A percentile compares a stretch with the other conserved stretches of the same genome.
Evolutionary conservation across 37 sponge, comb jelly and placozoan genomes (phyloP).

Genomic region (Axinella damicornis): DNA sequence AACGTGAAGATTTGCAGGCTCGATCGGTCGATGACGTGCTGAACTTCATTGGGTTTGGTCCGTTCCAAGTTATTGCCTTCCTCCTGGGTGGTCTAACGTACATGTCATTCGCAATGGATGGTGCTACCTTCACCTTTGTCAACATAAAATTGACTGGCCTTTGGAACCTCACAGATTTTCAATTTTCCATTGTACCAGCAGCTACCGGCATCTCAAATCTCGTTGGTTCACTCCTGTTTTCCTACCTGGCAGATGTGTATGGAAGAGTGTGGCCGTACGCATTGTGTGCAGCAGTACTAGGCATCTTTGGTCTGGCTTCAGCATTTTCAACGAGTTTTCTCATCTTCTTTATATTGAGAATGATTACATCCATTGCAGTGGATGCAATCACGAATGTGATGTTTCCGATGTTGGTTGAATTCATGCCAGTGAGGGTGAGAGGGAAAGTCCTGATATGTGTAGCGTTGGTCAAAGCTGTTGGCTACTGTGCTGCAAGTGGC

Average conservation of each 20-base stretch:
- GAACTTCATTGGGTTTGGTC: conserved; percentile 42
- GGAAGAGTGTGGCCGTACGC: conserved; percentile 67
- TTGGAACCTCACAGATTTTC: conserved; percentile 14
- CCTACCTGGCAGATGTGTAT: conserved; percentile 34
- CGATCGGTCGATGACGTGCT: conserved; percentile 19
- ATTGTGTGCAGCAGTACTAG: conserved; percentile 3
- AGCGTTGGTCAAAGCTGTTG: conserved; percentile 25
- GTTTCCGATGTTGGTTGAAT: conserved; percentile 49
- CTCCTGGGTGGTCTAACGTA: conserved; percentile 17
- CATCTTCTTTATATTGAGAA: conserved; percentile 25
- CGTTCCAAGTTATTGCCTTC: conserved; percentile 46
- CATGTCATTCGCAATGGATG: conserved; percentile 46
- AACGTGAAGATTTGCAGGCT: no score
- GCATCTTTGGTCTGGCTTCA: conserved; percentile 41
- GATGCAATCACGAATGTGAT: conserved; percentile 8
- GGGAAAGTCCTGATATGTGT: conserved; percentile 24
- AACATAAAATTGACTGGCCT: background rate
- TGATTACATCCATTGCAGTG: conserved; percentile 29
- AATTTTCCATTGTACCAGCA: conserved; percentile 51
- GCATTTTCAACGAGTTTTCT: conserved; percentile 39
- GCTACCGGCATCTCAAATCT: conserved; percentile 37
- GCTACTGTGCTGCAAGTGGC: conserved; percentile 46
- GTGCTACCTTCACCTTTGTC: conserved; percentile 38
- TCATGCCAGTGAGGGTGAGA: conserved; percentile 52
- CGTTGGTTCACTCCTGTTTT: conserved; percentile 27